These are phyloP conservation scores for Bombus consobrinus DNA, from an alignment of 1,140 invertebrate species.

Conservation along the genomic window DNA sequence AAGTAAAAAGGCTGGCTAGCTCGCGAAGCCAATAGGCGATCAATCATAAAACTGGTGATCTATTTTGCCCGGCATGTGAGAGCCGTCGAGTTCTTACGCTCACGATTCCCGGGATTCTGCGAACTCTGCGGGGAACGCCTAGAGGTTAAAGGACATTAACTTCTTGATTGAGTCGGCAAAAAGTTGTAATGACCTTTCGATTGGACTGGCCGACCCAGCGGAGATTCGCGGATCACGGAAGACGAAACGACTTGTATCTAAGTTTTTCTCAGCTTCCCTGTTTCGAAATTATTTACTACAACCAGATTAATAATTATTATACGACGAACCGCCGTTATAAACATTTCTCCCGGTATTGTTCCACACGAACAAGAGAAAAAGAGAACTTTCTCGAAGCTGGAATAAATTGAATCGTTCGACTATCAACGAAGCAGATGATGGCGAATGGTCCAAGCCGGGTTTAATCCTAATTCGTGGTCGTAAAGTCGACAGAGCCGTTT, in stretches of 20 bases:
- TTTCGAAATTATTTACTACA: constrained; percentile 7
- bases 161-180: constrained; percentile 81
- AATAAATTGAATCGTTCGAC: constrained; percentile 24
- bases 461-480: constrained; percentile 75
- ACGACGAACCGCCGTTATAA: neutral
- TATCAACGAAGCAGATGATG: constrained; percentile 30
- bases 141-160: constrained; percentile 81
- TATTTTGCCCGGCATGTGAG: constrained; percentile 79
- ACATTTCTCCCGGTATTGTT: neutral
- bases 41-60: constrained; percentile 80
- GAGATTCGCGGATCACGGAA: constrained; percentile 38
- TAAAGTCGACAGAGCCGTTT: constrained; percentile 70
- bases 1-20: constrained; percentile 61
- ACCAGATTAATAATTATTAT: neutral
- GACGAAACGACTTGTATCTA: neutral
- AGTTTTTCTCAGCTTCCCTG: neutral
- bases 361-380: too few species aligned
- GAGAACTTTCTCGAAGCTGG: neutral
- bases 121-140: constrained; percentile 74
- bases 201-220: constrained; percentile 51
- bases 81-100: constrained; percentile 77
- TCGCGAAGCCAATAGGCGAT: constrained; percentile 75
- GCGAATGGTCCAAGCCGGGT: constrained; percentile 8
- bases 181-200: constrained; percentile 82
- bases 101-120: constrained; percentile 61